phyloP scores from a whole-genome alignment of 2,113 vertebrate species.

The Oxyruncus cristatus region DNA sequence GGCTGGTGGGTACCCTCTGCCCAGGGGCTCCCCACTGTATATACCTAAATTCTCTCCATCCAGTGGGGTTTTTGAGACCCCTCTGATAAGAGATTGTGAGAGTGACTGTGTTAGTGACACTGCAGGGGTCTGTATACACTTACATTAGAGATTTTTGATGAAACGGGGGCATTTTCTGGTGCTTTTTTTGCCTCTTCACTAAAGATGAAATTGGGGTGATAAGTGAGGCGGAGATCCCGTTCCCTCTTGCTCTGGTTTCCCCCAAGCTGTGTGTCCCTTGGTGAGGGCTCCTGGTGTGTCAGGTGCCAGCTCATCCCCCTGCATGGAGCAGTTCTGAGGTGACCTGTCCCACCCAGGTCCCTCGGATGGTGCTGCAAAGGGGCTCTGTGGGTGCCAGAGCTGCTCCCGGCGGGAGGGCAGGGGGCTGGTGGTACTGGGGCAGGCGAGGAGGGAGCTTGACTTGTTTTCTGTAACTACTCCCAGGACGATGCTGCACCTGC shows the following conservation, averaged over 20 bases:
- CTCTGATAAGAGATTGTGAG: background rate
- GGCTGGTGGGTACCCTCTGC: background rate
- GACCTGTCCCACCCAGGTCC: background rate
- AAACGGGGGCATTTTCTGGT: accelerated
- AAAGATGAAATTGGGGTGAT: background rate
- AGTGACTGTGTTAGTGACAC: accelerated
- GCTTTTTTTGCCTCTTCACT: background rate
- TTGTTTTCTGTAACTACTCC: background rate
- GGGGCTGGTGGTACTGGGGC: background rate
- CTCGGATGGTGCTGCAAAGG: accelerated
- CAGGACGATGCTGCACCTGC: conserved; percentile 88
- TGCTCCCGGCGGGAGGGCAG: background rate
- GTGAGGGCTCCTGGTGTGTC: accelerated
- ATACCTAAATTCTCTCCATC: no score
- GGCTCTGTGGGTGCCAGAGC: background rate
- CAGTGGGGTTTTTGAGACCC: accelerated
- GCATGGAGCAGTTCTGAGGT: accelerated
- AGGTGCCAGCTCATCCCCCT: background rate
- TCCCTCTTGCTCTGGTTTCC: background rate
- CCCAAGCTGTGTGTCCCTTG: background rate
- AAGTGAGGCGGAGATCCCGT: background rate
- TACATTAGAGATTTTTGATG: accelerated
- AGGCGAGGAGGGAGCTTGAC: background rate
- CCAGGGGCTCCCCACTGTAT: background rate
- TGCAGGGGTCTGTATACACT: background rate